Evolutionary conservation across 2,113 vertebrate species (phyloP).

Genomic region (Hypanus sabinus): DNA sequence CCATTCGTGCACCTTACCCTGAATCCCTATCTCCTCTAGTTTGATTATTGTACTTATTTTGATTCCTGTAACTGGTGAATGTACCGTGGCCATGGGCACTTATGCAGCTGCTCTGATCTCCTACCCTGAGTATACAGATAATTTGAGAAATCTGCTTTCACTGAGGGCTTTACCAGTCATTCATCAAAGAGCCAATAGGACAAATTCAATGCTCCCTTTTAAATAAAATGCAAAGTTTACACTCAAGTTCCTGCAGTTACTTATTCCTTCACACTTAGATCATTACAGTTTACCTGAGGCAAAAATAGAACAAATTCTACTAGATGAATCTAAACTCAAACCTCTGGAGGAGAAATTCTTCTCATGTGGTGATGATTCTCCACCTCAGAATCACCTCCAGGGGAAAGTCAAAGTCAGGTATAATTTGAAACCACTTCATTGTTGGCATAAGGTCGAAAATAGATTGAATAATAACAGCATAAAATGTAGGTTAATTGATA

Average conservation of each 20-base stretch:
- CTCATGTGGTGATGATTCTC: background rate
- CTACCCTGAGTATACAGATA: background rate
- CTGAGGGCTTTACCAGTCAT: background rate
- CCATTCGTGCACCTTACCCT: no score
- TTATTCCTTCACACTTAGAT: background rate
- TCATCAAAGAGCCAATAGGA: background rate
- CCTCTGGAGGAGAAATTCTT: background rate
- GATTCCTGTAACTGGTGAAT: background rate
- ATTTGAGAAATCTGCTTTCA: background rate
- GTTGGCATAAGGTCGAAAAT: background rate
- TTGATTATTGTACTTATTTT: no score
- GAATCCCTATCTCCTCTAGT: no score
- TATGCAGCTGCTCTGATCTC: background rate
- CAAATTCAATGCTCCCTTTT: background rate
- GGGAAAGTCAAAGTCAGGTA: background rate
- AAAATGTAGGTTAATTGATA: no score
- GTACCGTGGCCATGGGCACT: background rate
- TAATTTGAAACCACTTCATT: background rate
- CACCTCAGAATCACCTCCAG: background rate
- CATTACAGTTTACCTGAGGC: background rate
- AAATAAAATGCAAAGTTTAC: background rate
- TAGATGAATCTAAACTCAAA: background rate
- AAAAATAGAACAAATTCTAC: background rate
- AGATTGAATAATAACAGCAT: background rate
- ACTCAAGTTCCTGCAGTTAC: background rate